Conservation (phyloP, 1,140 invertebrate genomes). For the Zaprionus davidi region DNA sequence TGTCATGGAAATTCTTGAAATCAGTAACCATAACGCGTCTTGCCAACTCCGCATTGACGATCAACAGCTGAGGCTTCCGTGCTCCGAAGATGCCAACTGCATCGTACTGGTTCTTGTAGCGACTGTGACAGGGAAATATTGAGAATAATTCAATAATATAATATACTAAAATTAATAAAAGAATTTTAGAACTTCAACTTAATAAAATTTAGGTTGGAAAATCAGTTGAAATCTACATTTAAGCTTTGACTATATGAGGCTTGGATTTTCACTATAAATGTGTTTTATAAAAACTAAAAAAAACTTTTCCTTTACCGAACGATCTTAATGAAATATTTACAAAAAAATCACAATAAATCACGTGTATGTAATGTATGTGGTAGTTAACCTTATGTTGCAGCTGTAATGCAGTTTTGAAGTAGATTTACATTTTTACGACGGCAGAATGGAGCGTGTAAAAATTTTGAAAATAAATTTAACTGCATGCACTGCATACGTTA, state of each 20-base stretch:
- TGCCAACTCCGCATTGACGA: conserved; percentile 85
- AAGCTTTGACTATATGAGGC: background rate
- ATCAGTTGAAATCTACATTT: background rate
- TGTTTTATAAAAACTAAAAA: no score
- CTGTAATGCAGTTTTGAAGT: no score
- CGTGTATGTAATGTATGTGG: no score
- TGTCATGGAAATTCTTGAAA: conserved; percentile 84
- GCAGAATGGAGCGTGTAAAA: no score
- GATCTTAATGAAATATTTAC: no score
- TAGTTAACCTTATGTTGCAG: no score
- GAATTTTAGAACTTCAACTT: background rate
- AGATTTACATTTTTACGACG: no score
- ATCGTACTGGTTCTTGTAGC: conserved; percentile 63
- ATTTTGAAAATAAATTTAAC: no score
- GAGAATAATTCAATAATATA: background rate
- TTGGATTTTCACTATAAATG: no score
- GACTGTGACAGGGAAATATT: conserved; percentile 14
- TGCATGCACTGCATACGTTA: no score
- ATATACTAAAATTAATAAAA: background rate
- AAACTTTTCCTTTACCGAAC: no score
- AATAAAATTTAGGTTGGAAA: background rate
- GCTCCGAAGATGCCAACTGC: conserved; percentile 70
- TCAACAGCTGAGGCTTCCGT: conserved; percentile 80
- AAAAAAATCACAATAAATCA: no score
- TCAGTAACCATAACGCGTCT: conserved; percentile 85